Base-by-base conservation (phyloP, 1,140 invertebrate species). In the Drepana arcuata region DNA sequence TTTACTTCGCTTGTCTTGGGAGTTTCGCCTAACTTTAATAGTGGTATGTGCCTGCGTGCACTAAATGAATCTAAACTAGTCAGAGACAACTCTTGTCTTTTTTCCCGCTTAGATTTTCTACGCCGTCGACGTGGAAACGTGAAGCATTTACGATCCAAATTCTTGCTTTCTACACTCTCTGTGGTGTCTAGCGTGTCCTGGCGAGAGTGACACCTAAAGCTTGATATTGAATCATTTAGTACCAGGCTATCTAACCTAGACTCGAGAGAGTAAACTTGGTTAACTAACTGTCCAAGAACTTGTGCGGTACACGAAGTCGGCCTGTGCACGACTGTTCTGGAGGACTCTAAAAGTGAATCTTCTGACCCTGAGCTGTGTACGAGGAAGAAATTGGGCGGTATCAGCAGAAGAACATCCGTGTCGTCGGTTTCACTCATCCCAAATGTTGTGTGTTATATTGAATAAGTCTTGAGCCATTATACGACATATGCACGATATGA, bases 391-490 rank as follows among this genome's bases (percentile, higher is more conserved):
- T 92, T 88, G 6, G 92, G 92, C 33, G 91, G 91, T 67, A 93
- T 91, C 39, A 91, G 73, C 43, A 94, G 67, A 39, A 94, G 81
- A 50, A 92, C 86, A 75, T 94, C 92, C 2, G 92, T 94, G 72
- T 93, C 91, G 86, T 93, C 92, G 38, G 91, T 89, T 65, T 93
- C 91, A 87, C 91, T 93, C 92, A 93, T 93, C 64, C 86, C 86
- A 83, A 40, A 44, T 48, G 34, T 21, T 60, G 12, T 7, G 33
- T 34, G 34, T 15, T 36, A 21, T 42, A 21, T 26, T 2, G 16
- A 34, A 24, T 14, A 27, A 56, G 48, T 53, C 18, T 41, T 29
- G 41, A 51, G 61, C 70, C 69, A 70, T 74, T 43, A 64, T 62
- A 62, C 21, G 31, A 26, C 16, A 16, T n/a, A n/a, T n/a, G n/a